Evolutionary conservation across 1,140 invertebrate species (phyloP).

Genomic region (Cydia amplana): DNA sequence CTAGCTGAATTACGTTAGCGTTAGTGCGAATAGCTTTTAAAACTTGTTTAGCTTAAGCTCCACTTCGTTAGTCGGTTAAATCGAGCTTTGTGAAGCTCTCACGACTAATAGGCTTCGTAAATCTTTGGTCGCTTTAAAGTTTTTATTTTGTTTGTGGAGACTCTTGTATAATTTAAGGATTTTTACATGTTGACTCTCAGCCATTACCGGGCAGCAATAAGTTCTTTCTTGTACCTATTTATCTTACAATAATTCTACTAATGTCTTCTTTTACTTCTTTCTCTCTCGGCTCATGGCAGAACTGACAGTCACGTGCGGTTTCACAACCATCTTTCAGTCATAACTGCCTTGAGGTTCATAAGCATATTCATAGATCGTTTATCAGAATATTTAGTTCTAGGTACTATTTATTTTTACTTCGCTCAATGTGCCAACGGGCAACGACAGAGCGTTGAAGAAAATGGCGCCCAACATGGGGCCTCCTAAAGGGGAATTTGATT

Average conservation of each 20-base stretch:
- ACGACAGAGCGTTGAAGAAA: background rate
- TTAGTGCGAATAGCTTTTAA: background rate
- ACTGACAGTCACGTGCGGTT: too few species aligned
- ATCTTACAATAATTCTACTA: too few species aligned
- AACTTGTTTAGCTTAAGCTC: constrained; percentile 16
- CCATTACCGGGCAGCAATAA: too few species aligned
- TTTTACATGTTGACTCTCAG: background rate
- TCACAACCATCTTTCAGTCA: too few species aligned
- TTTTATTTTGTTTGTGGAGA: background rate
- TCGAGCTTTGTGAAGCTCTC: background rate
- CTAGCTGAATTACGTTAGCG: constrained; percentile 13
- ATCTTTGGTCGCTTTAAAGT: background rate
- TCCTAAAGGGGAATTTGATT: background rate
- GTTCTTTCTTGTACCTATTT: too few species aligned
- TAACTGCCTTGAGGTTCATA: too few species aligned
- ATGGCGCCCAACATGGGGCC: constrained; percentile 4
- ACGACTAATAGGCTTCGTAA: background rate
- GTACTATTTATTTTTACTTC: too few species aligned
- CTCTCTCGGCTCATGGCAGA: too few species aligned
- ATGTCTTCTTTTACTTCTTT: too few species aligned
- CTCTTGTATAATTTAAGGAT: background rate
- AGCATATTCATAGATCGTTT: too few species aligned
- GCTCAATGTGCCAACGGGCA: too few species aligned
- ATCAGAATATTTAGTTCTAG: too few species aligned
- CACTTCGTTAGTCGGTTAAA: constrained; percentile 6